Evolutionary conservation across 2,888 invertebrate genomes (phyloP).

Genomic region (Tromatobia lineatoria): DNA sequence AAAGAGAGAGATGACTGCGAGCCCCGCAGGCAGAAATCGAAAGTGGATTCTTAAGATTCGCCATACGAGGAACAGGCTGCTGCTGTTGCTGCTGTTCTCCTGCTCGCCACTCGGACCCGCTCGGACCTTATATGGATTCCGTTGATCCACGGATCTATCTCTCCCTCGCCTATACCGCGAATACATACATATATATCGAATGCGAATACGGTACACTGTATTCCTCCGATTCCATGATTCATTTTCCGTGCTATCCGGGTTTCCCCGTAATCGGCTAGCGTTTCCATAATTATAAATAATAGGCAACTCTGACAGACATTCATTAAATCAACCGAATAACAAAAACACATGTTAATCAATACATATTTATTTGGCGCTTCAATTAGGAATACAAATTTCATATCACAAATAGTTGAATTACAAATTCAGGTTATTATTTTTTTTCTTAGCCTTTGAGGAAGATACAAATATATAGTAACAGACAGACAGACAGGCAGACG

Average conservation of each 20-base stretch:
- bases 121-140: slow-evolving; percentile 78
- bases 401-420: not conserved
- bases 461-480: too few species aligned
- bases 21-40: slow-evolving; percentile 78
- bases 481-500: too few species aligned
- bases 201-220: slow-evolving; percentile 21
- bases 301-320: slow-evolving; percentile 6
- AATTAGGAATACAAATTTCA: not conserved
- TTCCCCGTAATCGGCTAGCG: slow-evolving; percentile 23
- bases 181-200: slow-evolving; percentile 42
- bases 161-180: slow-evolving; percentile 57
- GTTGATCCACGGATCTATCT: slow-evolving; percentile 77
- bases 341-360: not conserved
- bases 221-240: slow-evolving; percentile 49
- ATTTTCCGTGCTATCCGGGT: slow-evolving; percentile 49
- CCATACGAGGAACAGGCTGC: slow-evolving; percentile 75
- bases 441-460: too few species aligned
- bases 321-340: not conserved
- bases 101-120: slow-evolving; percentile 69
- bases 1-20: slow-evolving; percentile 58
- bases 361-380: too few species aligned
- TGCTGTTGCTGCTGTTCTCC: slow-evolving; percentile 34
- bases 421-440: too few species aligned
- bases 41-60: slow-evolving; percentile 81
- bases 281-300: slow-evolving; percentile 65